These are phyloP conservation scores for Pelobates fuscus DNA, from an alignment of 2,113 vertebrate genomes.

Conservation along the genomic window DNA sequence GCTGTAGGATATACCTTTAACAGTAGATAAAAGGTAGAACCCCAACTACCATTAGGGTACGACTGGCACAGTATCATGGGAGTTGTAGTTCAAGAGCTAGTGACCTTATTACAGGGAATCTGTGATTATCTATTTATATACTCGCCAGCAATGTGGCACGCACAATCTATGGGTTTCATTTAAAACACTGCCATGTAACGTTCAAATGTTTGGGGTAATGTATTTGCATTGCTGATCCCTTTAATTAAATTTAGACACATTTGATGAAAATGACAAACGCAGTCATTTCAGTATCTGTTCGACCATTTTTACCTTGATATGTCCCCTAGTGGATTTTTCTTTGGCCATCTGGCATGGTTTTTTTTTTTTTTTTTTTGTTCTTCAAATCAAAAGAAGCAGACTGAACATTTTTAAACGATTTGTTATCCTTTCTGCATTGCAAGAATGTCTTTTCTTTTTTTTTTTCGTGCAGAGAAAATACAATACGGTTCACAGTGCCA, in stretches of 20 bases:
- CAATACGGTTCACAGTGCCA: too few species aligned
- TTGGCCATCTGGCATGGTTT: slow-evolving; percentile 9
- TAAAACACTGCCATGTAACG: too few species aligned
- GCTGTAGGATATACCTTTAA: too few species aligned
- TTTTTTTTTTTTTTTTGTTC: slow-evolving; percentile 40
- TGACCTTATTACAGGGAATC: too few species aligned
- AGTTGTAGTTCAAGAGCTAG: too few species aligned
- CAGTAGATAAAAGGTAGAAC: too few species aligned
- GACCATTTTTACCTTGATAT: slow-evolving; percentile 38
- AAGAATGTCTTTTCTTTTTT: slow-evolving; percentile 37
- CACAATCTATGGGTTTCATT: too few species aligned
- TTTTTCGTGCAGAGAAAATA: too few species aligned
- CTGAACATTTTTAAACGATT: slow-evolving; percentile 32
- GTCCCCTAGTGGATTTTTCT: slow-evolving; percentile 25
- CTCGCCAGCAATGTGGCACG: too few species aligned
- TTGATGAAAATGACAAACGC: slow-evolving; percentile 25
- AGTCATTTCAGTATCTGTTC: slow-evolving; percentile 1
- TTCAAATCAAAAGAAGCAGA: slow-evolving; percentile 35
- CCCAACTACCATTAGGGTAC: too few species aligned
- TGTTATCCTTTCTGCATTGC: slow-evolving; percentile 35
- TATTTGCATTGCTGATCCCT: slow-evolving; percentile 6
- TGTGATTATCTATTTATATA: too few species aligned
- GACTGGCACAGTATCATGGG: too few species aligned
- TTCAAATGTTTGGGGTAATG: neutral
- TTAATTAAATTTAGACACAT: slow-evolving; percentile 3